Evolutionary conservation across 2,113 vertebrate species (phyloP), one percentile per base, ranked within the genome.

Genomic region (Pteropus alecto): DNA sequence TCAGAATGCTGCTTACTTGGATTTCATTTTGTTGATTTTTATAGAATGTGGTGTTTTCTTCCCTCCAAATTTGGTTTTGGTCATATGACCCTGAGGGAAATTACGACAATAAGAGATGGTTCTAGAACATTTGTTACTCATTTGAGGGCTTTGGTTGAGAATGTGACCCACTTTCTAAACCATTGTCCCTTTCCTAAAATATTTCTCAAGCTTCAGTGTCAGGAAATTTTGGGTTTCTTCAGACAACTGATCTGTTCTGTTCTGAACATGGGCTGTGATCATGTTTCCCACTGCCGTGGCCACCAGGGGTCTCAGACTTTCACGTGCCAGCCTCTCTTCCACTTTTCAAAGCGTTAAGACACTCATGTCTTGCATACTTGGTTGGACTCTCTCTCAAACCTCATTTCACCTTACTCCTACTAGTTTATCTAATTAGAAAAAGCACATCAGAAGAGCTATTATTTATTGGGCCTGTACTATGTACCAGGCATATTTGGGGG

Each of bases 61-160:
- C 13, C 48, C 10, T 30, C 5, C 3, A 48, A 56, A 58, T 79
- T 90, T 95, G 87, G 33, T 92, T 94, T 97, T 90, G 78, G 78
- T 54, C 65, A 19, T 56, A 43, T 48, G 22, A 6, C 68, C 56
- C 70, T 90, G 46, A 84, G 11, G 43, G 28, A 93, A 82, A 68
- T 90, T n/a, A 93, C 24, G 28, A 28, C 26, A 94, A 60, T 10
- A 61, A 95, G 41, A 86, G 24, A 82, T 70, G 22, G 22, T 87
- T 93, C 73, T 93, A 65, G 56, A 86, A 96, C 85, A 93, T 67
- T 28, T 96, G 43, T 70, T 95, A 88, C 13, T 87, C 68, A 95
- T 96, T 93, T 95, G 48, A 68, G 67, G 90, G 21, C 18, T 89
- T 95, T 88, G n/a, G 43, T 92, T 88, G 63, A 95, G 79, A 60